phyloP scores from a whole-genome alignment of 1,140 invertebrate species.

The Doryteuthis pealeii region DNA sequence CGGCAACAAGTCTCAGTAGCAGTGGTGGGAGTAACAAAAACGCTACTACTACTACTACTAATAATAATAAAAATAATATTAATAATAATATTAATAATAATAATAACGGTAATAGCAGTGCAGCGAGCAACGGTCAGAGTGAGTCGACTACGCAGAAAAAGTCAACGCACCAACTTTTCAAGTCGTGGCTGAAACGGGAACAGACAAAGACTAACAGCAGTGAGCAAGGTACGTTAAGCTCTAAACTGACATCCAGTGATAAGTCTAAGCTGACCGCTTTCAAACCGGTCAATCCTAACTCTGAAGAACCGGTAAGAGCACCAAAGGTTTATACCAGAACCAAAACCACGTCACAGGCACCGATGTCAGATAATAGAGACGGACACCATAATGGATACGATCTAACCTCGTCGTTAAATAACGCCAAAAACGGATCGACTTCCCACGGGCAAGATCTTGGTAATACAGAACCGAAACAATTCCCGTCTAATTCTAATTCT shows the following conservation, averaged over 20 bases:
- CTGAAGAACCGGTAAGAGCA: neutral
- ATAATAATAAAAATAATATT: too few relatives aligned
- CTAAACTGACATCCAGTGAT: neutral
- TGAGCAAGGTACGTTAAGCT: conserved; percentile 17
- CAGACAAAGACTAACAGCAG: conserved; percentile 24
- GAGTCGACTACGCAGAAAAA: conserved; percentile 9
- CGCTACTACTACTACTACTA: conserved; percentile 32
- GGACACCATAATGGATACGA: too few relatives aligned
- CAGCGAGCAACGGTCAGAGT: conserved; percentile 18
- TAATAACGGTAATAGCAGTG: conserved; percentile 11
- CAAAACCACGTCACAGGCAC: too few relatives aligned
- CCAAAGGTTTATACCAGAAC: conserved; percentile 15
- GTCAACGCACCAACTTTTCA: neutral
- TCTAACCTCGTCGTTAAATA: too few relatives aligned
- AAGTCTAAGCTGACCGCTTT: neutral
- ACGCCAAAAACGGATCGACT: too few relatives aligned
- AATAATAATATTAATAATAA: conserved; percentile 15
- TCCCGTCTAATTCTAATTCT: too few relatives aligned
- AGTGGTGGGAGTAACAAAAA: neutral
- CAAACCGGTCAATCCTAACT: neutral
- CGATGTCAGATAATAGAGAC: too few relatives aligned
- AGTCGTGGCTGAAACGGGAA: conserved; percentile 31
- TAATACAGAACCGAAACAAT: too few relatives aligned
- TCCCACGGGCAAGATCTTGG: too few relatives aligned
- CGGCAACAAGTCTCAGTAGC: neutral